phyloP scores from a whole-genome alignment of 2,113 vertebrate species.

The Eolophus roseicapilla region DNA sequence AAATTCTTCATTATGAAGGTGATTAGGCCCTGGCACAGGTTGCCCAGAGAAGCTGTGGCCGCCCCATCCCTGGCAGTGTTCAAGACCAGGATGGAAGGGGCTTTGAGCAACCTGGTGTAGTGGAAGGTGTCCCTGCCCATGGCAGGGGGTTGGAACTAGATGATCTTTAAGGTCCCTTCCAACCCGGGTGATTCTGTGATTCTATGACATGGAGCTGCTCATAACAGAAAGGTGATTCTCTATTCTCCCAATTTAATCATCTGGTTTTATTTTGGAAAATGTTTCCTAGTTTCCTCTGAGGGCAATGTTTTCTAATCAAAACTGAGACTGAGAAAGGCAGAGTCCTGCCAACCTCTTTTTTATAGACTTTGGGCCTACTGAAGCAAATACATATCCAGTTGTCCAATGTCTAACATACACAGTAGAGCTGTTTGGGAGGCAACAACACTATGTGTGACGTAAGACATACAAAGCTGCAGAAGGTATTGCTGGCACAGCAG shows the following conservation, averaged over 20 bases:
- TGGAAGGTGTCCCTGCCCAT: background rate
- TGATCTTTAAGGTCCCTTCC: background rate
- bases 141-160: background rate
- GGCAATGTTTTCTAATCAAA: background rate
- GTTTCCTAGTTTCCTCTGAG: background rate
- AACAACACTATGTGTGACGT: background rate
- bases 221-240: background rate
- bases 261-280: background rate
- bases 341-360: background rate
- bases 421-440: background rate
- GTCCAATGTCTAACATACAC: background rate
- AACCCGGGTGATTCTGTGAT: background rate
- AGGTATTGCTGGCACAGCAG: background rate
- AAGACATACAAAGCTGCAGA: background rate
- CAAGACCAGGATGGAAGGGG: background rate
- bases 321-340: background rate
- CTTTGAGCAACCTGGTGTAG: background rate
- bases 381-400: background rate
- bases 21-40: background rate
- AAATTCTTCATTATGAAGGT: background rate
- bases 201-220: background rate
- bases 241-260: background rate
- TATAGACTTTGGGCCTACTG: background rate
- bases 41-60: background rate
- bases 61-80: background rate